Base-by-base conservation (phyloP, 2,797 vertebrate genomes). In the Benthosema pterotum region DNA sequence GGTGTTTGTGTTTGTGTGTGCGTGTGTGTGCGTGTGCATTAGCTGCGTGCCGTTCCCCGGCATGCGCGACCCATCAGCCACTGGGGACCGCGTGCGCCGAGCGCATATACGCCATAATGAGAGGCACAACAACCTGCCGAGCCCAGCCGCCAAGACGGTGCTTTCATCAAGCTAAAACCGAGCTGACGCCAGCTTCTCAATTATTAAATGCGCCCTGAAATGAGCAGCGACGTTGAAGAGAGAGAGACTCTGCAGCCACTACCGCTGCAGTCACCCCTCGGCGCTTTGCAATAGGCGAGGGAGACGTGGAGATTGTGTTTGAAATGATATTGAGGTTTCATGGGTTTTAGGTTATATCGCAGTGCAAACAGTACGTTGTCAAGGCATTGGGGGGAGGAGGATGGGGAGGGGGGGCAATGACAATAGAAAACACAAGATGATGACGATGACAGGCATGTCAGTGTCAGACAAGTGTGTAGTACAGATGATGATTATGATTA, bases 151-250 rank as follows among this genome's bases (percentile, higher is more conserved):
- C 74, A 68, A 76, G 67, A 76, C 75, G 73, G 52, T 69, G 72
- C 79, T 87, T 86, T 87, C 82, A 89, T 89, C 84, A 90, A 78
- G 75, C 77, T 79, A 22, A 85, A 90, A 79, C 68, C 68, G 53
- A 71, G 75, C 85, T 66, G 81, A 83, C 9, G 38, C 61, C 65
- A 71, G 65, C 79, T 78, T 60, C 65, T 91, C 67, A 82, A 89
- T 89, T 88, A 91, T 90, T 91, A 83, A 91, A 83, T 16, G 50
- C 32, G 13, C 54, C 70, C 70, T 71, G 63, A 72, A 85, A 79
- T 77, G 73, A 80, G 76, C 67, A 79, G 77, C 74, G 53, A 66
- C 48, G 59, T 64, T 55, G 63, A 52, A 19, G 52, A 47, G 11
- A 62, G 64, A 45, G n/a, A n/a, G n/a, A n/a, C n/a, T n/a, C 43